phyloP scores from a whole-genome alignment of 2,797 vertebrate genomes.

The Spea hammondii region DNA sequence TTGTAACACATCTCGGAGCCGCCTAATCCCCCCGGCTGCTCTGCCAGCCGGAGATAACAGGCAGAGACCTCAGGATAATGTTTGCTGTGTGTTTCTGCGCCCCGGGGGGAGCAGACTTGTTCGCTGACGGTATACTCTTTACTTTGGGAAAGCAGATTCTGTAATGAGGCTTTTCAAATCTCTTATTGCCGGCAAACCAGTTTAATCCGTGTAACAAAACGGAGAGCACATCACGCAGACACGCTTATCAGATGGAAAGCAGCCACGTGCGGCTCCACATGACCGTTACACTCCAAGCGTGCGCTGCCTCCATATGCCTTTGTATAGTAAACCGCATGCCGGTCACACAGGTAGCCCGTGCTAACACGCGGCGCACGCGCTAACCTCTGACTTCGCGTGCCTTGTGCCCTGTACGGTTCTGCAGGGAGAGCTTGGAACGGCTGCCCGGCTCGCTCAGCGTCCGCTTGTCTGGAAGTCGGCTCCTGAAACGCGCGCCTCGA shows the following conservation, averaged over 20 bases:
- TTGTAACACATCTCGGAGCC: slow-evolving; percentile 65
- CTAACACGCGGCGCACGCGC: too few species aligned
- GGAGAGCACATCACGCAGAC: not conserved
- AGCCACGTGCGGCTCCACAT: too few species aligned
- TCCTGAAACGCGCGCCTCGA: too few species aligned
- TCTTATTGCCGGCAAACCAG: slow-evolving; percentile 17
- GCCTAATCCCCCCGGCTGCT: slow-evolving; percentile 73
- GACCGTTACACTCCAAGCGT: too few species aligned
- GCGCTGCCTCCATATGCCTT: too few species aligned
- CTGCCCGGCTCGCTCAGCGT: too few species aligned
- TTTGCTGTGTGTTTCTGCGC: slow-evolving; percentile 16
- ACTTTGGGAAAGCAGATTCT: slow-evolving; percentile 5
- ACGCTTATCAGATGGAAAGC: slow-evolving; percentile 1
- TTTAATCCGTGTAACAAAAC: slow-evolving; percentile 31
- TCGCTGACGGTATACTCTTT: slow-evolving; percentile 36
- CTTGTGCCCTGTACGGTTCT: too few species aligned
- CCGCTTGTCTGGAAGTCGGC: too few species aligned
- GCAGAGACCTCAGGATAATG: slow-evolving; percentile 43
- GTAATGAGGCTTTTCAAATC: slow-evolving; percentile 28
- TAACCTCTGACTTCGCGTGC: too few species aligned
- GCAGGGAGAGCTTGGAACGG: too few species aligned
- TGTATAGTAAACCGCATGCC: too few species aligned
- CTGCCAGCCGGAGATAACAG: slow-evolving; percentile 73
- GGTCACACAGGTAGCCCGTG: too few species aligned
- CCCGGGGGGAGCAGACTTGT: slow-evolving; percentile 16